Conservation (phyloP, 2,797 vertebrate genomes). For the Toxotes lorentzi region DNA sequence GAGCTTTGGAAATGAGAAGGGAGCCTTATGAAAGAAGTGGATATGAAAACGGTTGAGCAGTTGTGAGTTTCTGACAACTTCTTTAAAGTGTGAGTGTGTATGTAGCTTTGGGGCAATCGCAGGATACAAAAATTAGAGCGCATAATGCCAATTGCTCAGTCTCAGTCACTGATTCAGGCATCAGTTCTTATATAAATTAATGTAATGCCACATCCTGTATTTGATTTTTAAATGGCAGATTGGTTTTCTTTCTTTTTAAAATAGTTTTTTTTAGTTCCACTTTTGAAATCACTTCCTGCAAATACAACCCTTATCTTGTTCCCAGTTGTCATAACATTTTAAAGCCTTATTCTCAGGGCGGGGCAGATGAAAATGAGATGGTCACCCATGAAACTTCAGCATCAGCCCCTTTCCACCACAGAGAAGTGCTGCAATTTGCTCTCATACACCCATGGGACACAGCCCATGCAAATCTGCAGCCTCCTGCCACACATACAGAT, state of each 20-base stretch:
- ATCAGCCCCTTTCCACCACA: conserved; percentile 15
- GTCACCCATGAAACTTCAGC: conserved; percentile 40
- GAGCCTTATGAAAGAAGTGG: conserved; percentile 9
- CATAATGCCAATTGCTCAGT: conserved; percentile 35
- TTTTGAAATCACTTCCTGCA: not conserved
- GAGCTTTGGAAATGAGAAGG: conserved; percentile 35
- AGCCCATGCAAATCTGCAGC: conserved; percentile 24
- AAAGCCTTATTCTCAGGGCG: not conserved
- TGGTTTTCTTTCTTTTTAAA: not conserved
- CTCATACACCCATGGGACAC: conserved; percentile 20
- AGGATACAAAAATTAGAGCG: conserved; percentile 29
- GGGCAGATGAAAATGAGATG: conserved; percentile 35
- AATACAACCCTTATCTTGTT: not conserved
- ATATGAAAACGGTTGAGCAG: conserved; percentile 25
- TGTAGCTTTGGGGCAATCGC: conserved; percentile 33
- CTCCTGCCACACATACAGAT: conserved; percentile 39
- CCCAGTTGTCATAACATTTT: conserved; percentile 2
- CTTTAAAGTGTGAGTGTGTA: conserved; percentile 20
- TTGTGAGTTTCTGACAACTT: conserved; percentile 32
- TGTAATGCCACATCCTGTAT: conserved; percentile 1
- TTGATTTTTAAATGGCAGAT: conserved; percentile 1
- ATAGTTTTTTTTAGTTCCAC: not conserved
- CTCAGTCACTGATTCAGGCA: conserved; percentile 16
- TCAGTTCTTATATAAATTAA: conserved; percentile 18
- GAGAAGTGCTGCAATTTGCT: conserved; percentile 51